Base-by-base conservation (phyloP, 2,113 vertebrate genomes). In the Parus major region DNA sequence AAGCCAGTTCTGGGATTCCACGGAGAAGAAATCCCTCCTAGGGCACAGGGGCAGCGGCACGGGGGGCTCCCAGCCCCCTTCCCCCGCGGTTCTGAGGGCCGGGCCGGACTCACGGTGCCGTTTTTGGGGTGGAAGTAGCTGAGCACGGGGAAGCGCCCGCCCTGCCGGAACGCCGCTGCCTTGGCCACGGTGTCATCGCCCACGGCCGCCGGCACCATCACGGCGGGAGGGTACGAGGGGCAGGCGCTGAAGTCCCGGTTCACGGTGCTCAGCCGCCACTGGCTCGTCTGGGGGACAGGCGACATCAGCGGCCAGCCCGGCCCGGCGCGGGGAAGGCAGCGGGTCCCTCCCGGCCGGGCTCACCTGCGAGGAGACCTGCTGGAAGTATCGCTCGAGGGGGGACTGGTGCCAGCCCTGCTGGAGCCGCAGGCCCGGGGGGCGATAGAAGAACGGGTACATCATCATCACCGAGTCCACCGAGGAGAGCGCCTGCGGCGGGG, bases 391-490 rank as follows among this genome's bases (percentile, higher is more conserved):
- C 92, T 99, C 96, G 2, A 92, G 87, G 15, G 96, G 91, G 11
- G 96, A 97, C 3, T 97, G 97, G 28, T 97, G 97, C 98, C 98
- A 98, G 18, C 98, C 97, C 23, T 98, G 95, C 63, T 94, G 94
- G 16, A 98, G 94, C 42, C 92, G 97, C 97, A 97, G 96, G 39
- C 87, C 68, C 49, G 95, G 80, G 4, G 99, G 98, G 49, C 98
- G 98, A 97, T 98, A 96, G 98, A 99, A 99, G 97, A 99, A 99
- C 7, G 98, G 99, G 95, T 99, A 99, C 97, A 98, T 98, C 90
- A 98, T 97, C 44, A 97, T 97, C 95, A 98, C 98, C 2, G 94
- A 95, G 80, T 99, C 98, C 98, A 99, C 93, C 23, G 98, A 98
- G 65, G 98, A 99, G 73, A 99, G 98, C 8, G 98, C 98, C 99